These are phyloP conservation scores for Camponotus fellah DNA, from an alignment of 2,888 invertebrate species.

Conservation along the genomic window DNA sequence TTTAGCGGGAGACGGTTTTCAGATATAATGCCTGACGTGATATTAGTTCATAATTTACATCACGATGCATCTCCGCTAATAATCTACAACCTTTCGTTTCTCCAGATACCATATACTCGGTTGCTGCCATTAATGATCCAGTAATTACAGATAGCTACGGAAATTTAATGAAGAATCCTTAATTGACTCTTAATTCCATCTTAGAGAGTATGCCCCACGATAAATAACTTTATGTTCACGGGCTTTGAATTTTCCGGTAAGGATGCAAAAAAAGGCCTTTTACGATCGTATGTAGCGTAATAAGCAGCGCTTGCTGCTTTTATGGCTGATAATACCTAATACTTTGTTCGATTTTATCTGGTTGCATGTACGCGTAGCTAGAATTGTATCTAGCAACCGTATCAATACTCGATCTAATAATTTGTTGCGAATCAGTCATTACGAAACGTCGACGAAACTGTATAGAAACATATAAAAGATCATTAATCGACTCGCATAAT, in stretches of 20 bases:
- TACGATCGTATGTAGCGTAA: slow-evolving; percentile 53
- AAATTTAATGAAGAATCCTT: slow-evolving; percentile 70
- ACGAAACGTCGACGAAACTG: slow-evolving; percentile 22
- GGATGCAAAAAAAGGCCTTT: slow-evolving; percentile 53
- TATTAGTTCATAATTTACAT: slow-evolving; percentile 57
- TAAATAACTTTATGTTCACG: slow-evolving; percentile 62
- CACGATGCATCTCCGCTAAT: slow-evolving; percentile 54
- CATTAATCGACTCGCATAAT: not conserved
- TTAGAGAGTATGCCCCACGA: slow-evolving; percentile 34
- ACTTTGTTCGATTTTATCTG: slow-evolving; percentile 61
- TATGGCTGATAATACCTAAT: slow-evolving; percentile 58
- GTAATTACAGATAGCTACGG: slow-evolving; percentile 66
- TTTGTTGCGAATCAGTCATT: slow-evolving; percentile 44
- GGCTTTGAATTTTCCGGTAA: slow-evolving; percentile 59
- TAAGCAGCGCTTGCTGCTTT: slow-evolving; percentile 52
- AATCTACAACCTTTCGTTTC: slow-evolving; percentile 59
- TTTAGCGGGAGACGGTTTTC: slow-evolving; percentile 32
- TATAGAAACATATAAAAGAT: not conserved
- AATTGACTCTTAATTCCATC: slow-evolving; percentile 70
- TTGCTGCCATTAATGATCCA: slow-evolving; percentile 67
- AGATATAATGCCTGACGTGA: slow-evolving; percentile 39
- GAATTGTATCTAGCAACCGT: slow-evolving; percentile 11
- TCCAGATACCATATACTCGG: slow-evolving; percentile 61
- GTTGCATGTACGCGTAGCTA: slow-evolving; percentile 37
- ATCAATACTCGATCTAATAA: slow-evolving; percentile 29